Base-by-base conservation (phyloP, 1,140 invertebrate species). In the Bombus pyrosoma region DNA sequence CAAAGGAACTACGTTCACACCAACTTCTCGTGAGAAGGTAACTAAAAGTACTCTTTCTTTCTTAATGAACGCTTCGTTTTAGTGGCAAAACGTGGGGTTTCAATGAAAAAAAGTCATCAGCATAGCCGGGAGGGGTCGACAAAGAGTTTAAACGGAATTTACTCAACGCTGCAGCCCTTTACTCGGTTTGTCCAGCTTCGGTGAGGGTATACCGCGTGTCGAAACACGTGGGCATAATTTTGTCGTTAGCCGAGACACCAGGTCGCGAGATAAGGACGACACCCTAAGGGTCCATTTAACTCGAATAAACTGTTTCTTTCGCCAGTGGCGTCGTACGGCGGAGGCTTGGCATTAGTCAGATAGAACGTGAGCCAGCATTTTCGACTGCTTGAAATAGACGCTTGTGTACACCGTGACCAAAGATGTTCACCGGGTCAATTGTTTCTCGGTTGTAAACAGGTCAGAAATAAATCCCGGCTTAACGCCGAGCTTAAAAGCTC, bases 401-500 rank as follows among this genome's bases (percentile, higher is more conserved):
- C 81, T 74, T 43, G 80, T 86, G 83, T n/a, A 59, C 76, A n/a
- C 47, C 28, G 41, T 68, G 53, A 59, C 39, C 82, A 87, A 81
- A 87, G 81, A 86, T 86, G 78, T 74, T 64, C 86, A 43, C 41
- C 69, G 81, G 84, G 92, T 91, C 93, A 93, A 94, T 93, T 93
- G 92, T 93, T 93, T 93, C 86, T 86, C 92, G 86, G 93, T 90
- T 92, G 92, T 91, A 91, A 92, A 92, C 92, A 90, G 87, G 92
- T 92, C 92, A 92, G 91, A 91, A 93, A 94, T 94, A 93, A 94
- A 94, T 94, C 92, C 92, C 87, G 81, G 91, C 89, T 94, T 92
- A 93, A 92, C 91, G 93, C 91, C 86, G 86, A 86, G 93, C 93
- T 94, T 93, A 94, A 94, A 93, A 94, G 93, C 93, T 93, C 91